Conservation (phyloP, 2,888 invertebrate genomes). For the Drosophila crucigera region DNA sequence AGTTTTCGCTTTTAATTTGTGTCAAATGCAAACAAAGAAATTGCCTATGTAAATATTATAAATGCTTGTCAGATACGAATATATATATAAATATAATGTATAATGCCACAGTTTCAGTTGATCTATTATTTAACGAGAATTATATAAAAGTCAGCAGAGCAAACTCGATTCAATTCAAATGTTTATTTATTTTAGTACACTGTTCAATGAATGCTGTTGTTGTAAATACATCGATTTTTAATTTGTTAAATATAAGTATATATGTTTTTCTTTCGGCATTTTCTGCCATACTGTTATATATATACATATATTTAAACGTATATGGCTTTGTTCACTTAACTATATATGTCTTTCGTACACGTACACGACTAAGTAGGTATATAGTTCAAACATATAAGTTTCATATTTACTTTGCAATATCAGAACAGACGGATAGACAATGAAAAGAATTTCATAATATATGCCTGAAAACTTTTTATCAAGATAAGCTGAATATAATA, state of each 20-base stretch:
- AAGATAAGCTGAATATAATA: neutral
- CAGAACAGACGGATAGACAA: slow-evolving; percentile 5
- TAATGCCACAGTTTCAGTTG: slow-evolving; percentile 34
- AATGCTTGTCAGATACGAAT: slow-evolving; percentile 56
- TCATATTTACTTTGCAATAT: slow-evolving; percentile 16
- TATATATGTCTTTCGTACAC: slow-evolving; percentile 31
- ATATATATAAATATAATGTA: slow-evolving; percentile 26
- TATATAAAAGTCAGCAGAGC: slow-evolving; percentile 32
- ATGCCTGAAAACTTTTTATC: neutral
- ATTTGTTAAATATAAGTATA: slow-evolving; percentile 13
- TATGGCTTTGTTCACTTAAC: slow-evolving; percentile 36
- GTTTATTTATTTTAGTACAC: slow-evolving; percentile 13
- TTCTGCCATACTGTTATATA: slow-evolving; percentile 37
- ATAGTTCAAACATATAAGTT: slow-evolving; percentile 21
- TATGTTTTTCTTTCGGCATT: slow-evolving; percentile 18
- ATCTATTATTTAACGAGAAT: slow-evolving; percentile 33
- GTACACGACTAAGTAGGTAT: slow-evolving; percentile 12
- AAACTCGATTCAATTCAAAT: slow-evolving; percentile 29
- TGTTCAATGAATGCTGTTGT: slow-evolving; percentile 15
- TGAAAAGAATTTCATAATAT: neutral
- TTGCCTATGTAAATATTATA: slow-evolving; percentile 58
- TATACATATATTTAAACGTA: slow-evolving; percentile 46
- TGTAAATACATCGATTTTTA: slow-evolving; percentile 37
- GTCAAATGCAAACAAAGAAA: slow-evolving; percentile 54
- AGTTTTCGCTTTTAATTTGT: slow-evolving; percentile 44